These are phyloP conservation scores for Peromyscus eremicus DNA, from an alignment of 2,797 vertebrate species.

Conservation along the genomic window DNA sequence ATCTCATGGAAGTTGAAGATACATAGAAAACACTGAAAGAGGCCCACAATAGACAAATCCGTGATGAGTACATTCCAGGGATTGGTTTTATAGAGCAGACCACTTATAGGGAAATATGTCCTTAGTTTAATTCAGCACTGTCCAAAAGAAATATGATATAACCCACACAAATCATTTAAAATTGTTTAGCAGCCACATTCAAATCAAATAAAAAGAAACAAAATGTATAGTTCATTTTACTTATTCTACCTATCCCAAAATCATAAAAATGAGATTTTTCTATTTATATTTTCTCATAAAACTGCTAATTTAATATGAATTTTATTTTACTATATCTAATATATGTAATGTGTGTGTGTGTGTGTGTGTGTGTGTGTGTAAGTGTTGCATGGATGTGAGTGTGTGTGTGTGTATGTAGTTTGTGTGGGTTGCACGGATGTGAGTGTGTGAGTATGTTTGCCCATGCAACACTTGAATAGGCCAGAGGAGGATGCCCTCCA, in stretches of 20 bases:
- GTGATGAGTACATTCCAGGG: not conserved
- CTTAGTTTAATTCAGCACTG: not conserved
- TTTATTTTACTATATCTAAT: not conserved
- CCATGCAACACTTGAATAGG: not conserved
- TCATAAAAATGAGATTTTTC: not conserved
- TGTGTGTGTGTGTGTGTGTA: not conserved
- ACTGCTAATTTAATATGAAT: not conserved
- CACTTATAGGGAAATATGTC: not conserved
- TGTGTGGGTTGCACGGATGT: not conserved
- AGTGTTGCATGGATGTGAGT: not conserved
- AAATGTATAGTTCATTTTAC: not conserved
- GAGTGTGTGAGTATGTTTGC: not conserved
- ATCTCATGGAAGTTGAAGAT: not conserved
- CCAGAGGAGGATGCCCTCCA: not conserved
- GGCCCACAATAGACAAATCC: not conserved
- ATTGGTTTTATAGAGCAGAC: not conserved
- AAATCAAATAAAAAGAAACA: conserved; percentile 19
- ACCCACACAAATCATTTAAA: not conserved
- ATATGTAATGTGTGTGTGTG: not conserved
- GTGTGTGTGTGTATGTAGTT: not conserved
- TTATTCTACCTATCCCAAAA: not conserved
- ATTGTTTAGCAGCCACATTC: not conserved
- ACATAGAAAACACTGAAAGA: not conserved
- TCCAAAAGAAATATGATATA: not conserved
- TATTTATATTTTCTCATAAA: not conserved